Evolutionary conservation across 37 sponge, comb jelly and placozoan genomes (phyloP).

Genomic region (Hexactinellida sp.): DNA sequence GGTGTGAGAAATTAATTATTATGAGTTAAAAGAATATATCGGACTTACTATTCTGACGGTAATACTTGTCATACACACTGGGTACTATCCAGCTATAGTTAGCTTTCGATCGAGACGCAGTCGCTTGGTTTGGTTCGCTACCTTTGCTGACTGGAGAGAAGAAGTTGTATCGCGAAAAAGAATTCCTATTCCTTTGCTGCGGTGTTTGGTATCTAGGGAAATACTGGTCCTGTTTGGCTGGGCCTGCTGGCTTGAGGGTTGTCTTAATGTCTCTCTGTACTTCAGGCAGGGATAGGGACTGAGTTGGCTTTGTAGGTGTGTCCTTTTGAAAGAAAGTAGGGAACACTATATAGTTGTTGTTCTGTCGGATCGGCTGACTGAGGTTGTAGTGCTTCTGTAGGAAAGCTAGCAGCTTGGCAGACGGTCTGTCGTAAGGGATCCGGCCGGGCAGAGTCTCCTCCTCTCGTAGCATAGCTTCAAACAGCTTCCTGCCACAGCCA

Average conservation of each 20-base stretch:
- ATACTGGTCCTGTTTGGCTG: neutral
- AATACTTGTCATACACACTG: constrained; percentile 1
- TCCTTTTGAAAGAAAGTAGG: neutral
- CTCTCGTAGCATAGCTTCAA: constrained; percentile 74
- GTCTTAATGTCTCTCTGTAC: neutral
- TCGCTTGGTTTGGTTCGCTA: neutral
- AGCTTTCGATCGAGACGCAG: neutral
- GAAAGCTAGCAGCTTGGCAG: constrained; percentile 66
- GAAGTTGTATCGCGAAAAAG: neutral
- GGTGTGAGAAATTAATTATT: neutral
- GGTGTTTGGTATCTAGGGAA: neutral
- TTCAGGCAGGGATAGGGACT: neutral
- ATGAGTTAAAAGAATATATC: neutral
- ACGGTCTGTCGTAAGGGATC: constrained; percentile 86
- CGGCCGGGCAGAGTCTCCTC: constrained; percentile 45
- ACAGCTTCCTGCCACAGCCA: constrained; percentile 71
- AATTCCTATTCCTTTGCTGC: neutral
- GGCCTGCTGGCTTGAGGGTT: neutral
- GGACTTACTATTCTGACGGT: neutral
- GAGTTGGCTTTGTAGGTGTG: neutral
- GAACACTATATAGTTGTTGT: neutral
- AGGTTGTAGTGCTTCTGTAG: constrained; percentile 68
- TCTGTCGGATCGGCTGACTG: neutral
- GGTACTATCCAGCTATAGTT: neutral
- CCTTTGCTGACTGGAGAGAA: neutral